A percentile compares a stretch with the other conserved stretches of the same genome.
Conservation (phyloP, 2,113 vertebrate species). For the Peromyscus polionotus region DNA sequence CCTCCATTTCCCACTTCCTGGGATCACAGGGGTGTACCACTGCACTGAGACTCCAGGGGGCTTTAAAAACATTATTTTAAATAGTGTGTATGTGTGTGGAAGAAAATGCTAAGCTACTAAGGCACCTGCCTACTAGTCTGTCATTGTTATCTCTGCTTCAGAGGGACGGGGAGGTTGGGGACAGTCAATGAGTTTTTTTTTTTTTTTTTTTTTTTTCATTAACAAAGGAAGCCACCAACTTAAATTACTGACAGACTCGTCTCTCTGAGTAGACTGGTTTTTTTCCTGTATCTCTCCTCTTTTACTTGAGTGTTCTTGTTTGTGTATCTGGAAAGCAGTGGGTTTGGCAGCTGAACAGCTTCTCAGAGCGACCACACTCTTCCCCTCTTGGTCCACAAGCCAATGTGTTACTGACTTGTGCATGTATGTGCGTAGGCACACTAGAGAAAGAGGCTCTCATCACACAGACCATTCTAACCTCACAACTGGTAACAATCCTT, state of each 20-base stretch:
- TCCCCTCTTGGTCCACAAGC: not conserved
- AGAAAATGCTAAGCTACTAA: not conserved
- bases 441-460: not conserved
- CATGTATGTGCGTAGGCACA: not conserved
- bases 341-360: not conserved
- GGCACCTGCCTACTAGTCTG: not conserved
- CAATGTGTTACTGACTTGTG: not conserved
- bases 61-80: not conserved
- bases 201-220: conserved; percentile 7
- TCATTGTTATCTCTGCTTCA: not conserved
- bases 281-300: not conserved
- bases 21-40: not conserved
- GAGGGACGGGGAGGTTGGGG: not conserved
- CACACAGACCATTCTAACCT: not conserved
- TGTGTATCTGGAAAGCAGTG: not conserved
- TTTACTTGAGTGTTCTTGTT: not conserved
- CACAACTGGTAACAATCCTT: not conserved
- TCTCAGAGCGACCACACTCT: not conserved
- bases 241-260: conserved; percentile 42
- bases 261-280: not conserved
- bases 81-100: not conserved
- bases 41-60: not conserved
- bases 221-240: conserved; percentile 37
- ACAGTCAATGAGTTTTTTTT: not conserved
- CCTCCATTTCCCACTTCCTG: not conserved